Evolutionary conservation across 2,113 vertebrate genomes (phyloP).

Genomic region (Myotis yumanensis): DNA sequence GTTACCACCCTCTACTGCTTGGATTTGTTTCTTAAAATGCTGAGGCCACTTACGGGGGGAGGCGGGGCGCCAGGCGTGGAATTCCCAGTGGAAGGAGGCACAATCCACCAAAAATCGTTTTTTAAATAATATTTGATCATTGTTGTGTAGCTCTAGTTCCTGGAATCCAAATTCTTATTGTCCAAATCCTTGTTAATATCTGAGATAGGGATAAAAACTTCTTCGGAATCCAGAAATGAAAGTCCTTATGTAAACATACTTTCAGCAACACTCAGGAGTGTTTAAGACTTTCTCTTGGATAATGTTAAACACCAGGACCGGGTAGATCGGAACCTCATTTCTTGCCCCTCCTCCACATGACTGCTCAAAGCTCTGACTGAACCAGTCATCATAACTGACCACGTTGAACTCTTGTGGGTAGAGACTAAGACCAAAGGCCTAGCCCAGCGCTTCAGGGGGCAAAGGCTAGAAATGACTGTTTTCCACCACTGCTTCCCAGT

Average conservation of each 20-base stretch:
- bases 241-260: background rate
- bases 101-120: background rate
- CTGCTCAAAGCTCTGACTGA: background rate
- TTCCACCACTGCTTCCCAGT: background rate
- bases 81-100: background rate
- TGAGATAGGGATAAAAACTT: background rate
- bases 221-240: background rate
- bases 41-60: background rate
- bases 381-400: no score
- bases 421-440: background rate
- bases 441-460: background rate
- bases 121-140: background rate
- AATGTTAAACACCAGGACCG: background rate
- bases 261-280: background rate
- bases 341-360: background rate
- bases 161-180: background rate
- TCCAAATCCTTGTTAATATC: background rate
- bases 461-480: background rate
- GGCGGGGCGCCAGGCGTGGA: background rate
- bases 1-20: background rate
- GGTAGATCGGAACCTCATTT: background rate
- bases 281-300: background rate
- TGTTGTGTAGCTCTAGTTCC: background rate
- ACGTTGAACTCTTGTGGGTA: background rate
- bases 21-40: background rate